Conservation (phyloP, 2,797 vertebrate species). For the Cacajao melanocephalus region DNA sequence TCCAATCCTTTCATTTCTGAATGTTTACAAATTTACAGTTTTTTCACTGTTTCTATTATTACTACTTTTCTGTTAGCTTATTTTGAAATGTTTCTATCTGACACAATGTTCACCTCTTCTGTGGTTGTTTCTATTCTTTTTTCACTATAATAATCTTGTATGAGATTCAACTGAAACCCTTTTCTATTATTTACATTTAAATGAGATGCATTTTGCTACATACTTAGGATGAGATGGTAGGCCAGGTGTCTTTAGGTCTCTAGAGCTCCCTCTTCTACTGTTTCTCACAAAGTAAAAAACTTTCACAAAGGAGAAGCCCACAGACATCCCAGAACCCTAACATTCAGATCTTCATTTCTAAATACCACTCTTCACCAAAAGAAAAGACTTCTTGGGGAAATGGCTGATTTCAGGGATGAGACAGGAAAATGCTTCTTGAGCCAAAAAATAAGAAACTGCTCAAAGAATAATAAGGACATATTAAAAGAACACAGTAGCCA, state of each 20-base stretch:
- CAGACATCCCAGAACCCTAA: background rate
- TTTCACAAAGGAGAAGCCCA: background rate
- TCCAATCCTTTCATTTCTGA: background rate
- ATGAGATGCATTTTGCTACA: background rate
- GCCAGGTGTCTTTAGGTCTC: background rate
- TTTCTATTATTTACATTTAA: background rate
- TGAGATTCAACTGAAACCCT: background rate
- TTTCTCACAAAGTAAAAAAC: background rate
- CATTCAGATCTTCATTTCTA: background rate
- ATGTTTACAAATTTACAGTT: background rate
- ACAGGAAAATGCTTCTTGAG: background rate
- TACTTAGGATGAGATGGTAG: background rate
- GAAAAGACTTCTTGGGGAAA: background rate
- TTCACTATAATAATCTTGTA: background rate
- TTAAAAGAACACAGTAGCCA: background rate
- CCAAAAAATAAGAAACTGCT: background rate
- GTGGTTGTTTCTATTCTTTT: background rate
- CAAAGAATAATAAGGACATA: background rate
- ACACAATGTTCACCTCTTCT: background rate
- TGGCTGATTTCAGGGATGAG: background rate
- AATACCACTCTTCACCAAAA: background rate
- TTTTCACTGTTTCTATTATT: background rate
- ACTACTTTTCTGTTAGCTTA: background rate
- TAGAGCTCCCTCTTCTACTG: background rate
- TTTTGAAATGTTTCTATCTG: constrained; percentile 3